A percentile compares a stretch with the other conserved stretches of the same genome.
phyloP scores from a whole-genome alignment of 2,113 vertebrate species.

The Alosa alosa region DNA sequence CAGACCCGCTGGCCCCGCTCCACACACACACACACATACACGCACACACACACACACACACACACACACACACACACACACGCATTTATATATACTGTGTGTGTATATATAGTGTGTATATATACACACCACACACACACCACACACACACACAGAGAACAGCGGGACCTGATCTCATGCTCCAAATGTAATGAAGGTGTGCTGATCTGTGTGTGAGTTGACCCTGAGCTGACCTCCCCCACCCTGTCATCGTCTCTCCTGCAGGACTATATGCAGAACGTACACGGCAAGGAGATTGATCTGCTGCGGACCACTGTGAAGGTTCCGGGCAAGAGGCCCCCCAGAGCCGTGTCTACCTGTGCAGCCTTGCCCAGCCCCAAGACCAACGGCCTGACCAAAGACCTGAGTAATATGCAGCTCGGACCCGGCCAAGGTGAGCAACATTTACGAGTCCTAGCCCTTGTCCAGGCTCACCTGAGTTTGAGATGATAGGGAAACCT shows the following conservation, averaged over 20 bases:
- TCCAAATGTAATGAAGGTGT: not conserved
- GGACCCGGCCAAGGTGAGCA: constrained; percentile 82
- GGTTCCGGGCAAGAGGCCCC: constrained; percentile 93
- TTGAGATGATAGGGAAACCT: too few species aligned
- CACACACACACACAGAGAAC: not conserved
- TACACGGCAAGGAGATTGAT: constrained; percentile 95
- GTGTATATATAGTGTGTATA: too few species aligned
- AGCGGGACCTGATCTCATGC: not conserved
- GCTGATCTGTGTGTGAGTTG: not conserved
- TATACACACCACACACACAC: too few species aligned
- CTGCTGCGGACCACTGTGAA: constrained; percentile 95
- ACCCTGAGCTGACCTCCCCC: not conserved
- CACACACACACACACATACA: not conserved
- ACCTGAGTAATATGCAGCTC: constrained; percentile 92
- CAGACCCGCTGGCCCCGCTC: not conserved
- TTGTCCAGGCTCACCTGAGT: constrained; percentile 19
- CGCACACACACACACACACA: not conserved
- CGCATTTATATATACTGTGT: too few species aligned
- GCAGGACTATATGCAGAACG: constrained; percentile 99
- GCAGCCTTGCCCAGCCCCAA: constrained; percentile 84
- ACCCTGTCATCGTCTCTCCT: not conserved
- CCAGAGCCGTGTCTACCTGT: constrained; percentile 89
- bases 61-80: too few species aligned
- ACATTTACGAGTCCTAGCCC: not conserved
- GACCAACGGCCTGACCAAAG: constrained; percentile 91